Conservation (phyloP, 2,888 invertebrate species). For the Agriopis aurantiaria region DNA sequence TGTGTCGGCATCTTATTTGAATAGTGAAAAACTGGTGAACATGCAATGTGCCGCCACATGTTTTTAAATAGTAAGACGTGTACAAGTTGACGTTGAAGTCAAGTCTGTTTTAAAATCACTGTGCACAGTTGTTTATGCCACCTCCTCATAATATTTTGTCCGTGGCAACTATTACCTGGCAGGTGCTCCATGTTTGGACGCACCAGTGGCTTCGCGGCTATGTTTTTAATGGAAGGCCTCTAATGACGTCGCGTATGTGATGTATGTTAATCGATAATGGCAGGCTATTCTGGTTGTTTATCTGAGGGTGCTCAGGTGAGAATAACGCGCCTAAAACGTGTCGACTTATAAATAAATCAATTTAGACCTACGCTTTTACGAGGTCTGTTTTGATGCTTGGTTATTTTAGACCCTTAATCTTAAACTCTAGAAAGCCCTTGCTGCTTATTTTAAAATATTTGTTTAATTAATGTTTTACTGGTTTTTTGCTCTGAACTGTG, state of each 20-base stretch:
- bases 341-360: conserved; percentile 20
- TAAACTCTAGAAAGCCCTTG: not conserved
- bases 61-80: too few species aligned
- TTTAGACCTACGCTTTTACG: conserved; percentile 9
- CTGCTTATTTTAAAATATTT: not conserved
- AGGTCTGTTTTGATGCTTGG: conserved; percentile 3
- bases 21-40: too few species aligned
- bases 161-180: conserved; percentile 47
- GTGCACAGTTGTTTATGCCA: not conserved
- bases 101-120: not conserved
- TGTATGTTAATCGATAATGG: conserved; percentile 41
- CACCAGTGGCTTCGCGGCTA: conserved; percentile 50
- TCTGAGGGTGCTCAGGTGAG: conserved; percentile 19
- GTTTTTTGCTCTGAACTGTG: too few species aligned
- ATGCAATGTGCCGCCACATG: too few species aligned
- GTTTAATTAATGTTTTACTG: too few species aligned
- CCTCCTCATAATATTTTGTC: not conserved
- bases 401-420: not conserved
- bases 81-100: too few species aligned
- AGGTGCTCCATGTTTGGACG: conserved; percentile 56
- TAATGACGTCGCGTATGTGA: conserved; percentile 45
- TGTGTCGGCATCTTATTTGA: too few species aligned
- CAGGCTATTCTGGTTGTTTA: conserved; percentile 40
- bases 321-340: conserved; percentile 23
- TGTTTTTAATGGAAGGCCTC: conserved; percentile 52